Base-by-base conservation (phyloP, 2,113 vertebrate species). In the Mixornis gularis region DNA sequence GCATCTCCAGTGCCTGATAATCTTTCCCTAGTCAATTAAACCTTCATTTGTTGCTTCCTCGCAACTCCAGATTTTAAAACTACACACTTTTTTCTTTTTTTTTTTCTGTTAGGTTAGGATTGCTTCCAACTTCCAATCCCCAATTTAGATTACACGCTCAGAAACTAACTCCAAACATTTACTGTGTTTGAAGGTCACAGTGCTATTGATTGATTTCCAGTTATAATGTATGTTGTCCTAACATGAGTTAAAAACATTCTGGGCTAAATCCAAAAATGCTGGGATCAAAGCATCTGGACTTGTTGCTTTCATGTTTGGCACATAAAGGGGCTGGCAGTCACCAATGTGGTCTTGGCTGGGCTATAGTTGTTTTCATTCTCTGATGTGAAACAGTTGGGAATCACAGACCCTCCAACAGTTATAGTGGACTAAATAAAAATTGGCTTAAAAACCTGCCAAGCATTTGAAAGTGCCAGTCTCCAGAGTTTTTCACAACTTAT, bases 301-400 rank as follows among this genome's bases (percentile, higher is more conserved):
- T 98, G 97, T 97, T 97, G 97, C 98, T 98, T 98, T 98, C 97
- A 98, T 98, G 97, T 98, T 98, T 98, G 98, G 98, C 98, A 98
- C 97, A 98, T 97, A 97, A 98, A 98, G 97, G 97, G 97, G 97
- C 97, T 98, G 98, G 98, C 98, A 98, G 96, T 98, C 96, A 97
- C 97, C 97, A 95, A 97, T 98, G 98, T 98, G 97, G 97, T 98
- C 98, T 98, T 98, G 98, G 98, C 98, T 95, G 93, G 92, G 96
- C 92, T 97, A 82, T 96, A 90, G 96, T 97, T 98, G 97, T 98
- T 98, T 98, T 98, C 97, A 93, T 98, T 98, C 96, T 97, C 97
- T 98, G 98, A 98, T 98, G 98, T 97, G 97, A 98, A 98, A 98
- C 98, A 98, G 97, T 98, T 98, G 98, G 97, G 98, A 98, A 98